phyloP scores from a whole-genome alignment of 1,140 invertebrate genomes.

The Orchestia grillus region DNA sequence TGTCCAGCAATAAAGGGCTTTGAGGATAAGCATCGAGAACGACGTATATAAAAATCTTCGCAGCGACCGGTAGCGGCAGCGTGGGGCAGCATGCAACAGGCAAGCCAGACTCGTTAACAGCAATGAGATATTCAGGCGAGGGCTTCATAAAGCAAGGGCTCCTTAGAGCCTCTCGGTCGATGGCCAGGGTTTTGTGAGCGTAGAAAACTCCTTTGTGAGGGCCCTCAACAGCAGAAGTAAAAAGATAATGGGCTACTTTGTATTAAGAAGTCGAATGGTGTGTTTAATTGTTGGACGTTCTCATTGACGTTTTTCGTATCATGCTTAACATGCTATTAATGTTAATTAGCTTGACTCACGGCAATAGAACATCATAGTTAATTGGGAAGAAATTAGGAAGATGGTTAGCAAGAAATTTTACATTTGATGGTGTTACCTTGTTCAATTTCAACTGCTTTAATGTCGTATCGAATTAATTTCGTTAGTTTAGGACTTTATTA shows the following conservation, averaged over 20 bases:
- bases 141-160: background rate
- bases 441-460: background rate
- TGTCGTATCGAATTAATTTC: too few relatives aligned
- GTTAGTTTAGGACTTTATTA: background rate
- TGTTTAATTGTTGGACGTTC: background rate
- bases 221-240: background rate
- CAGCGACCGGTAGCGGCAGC: too few relatives aligned
- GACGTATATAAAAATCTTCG: background rate
- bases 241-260: background rate
- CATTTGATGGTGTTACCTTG: background rate
- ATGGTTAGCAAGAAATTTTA: background rate
- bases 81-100: background rate
- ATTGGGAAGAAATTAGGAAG: too few relatives aligned
- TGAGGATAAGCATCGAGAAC: background rate
- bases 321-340: background rate
- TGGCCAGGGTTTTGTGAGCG: background rate
- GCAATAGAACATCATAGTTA: background rate
- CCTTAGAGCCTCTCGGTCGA: background rate
- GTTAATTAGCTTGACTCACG: background rate
- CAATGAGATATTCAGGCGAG: background rate
- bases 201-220: background rate
- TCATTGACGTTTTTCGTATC: background rate
- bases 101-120: background rate
- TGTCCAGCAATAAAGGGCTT: background rate
- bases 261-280: background rate